Percentiles rank a stretch among this genome's conserved stretches.
phyloP scores from a whole-genome alignment of 2,797 vertebrate species.

The Microctenopoma lineatum region DNA sequence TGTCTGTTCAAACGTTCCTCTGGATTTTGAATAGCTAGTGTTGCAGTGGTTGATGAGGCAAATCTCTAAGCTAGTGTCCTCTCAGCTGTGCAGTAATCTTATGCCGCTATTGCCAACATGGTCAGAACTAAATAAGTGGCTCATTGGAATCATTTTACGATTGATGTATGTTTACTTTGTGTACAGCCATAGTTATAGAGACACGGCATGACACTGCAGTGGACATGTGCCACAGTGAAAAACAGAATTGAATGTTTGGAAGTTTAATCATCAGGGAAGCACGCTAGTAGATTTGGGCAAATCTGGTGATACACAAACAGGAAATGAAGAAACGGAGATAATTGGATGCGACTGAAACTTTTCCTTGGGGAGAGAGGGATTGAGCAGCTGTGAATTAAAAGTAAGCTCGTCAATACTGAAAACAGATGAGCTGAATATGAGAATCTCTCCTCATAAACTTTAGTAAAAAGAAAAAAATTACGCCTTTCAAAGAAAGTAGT shows the following conservation, averaged over 20 bases:
- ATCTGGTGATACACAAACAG: conserved; percentile 6
- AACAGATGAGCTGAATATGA: conserved; percentile 36
- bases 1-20: no score
- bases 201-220: background rate
- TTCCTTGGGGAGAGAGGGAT: conserved; percentile 31
- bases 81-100: no score
- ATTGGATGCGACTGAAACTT: conserved; percentile 36
- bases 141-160: no score
- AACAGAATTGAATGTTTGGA: conserved; percentile 9
- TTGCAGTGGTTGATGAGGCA: no score
- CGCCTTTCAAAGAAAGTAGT: conserved; percentile 2
- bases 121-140: no score
- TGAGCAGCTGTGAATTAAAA: conserved; percentile 31
- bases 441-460: conserved; percentile 29
- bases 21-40: no score
- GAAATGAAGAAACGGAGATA: conserved; percentile 40
- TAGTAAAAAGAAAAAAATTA: background rate
- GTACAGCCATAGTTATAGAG: background rate
- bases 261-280: conserved; percentile 8
- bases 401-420: conserved; percentile 24
- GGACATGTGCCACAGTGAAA: background rate
- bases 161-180: no score
- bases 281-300: conserved; percentile 1
- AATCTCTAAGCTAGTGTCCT: no score
- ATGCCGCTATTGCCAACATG: no score